Evolutionary conservation across 2,113 vertebrate species (phyloP).

Genomic region (Colistium nudipinnis): DNA sequence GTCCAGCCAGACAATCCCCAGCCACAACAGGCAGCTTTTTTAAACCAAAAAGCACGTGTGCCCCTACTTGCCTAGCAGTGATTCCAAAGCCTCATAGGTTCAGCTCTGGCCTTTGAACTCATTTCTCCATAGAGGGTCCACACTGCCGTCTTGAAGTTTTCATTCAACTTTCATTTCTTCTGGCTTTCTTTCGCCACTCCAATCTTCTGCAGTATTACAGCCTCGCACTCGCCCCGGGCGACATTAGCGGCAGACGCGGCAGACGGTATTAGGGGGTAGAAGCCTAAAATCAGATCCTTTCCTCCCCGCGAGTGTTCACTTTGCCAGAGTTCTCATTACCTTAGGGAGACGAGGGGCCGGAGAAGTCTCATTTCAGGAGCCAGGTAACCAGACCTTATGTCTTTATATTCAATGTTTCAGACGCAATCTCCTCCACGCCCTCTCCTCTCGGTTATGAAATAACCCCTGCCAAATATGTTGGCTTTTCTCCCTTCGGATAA

Average conservation of each 20-base stretch:
- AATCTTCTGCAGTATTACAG: slow-evolving; percentile 64
- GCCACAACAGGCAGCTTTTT: not conserved
- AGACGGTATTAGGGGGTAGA: slow-evolving; percentile 73
- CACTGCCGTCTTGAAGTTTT: slow-evolving; percentile 63
- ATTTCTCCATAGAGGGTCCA: slow-evolving; percentile 42
- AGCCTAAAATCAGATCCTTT: slow-evolving; percentile 69
- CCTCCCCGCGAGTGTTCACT: slow-evolving; percentile 69
- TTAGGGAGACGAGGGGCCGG: slow-evolving; percentile 55
- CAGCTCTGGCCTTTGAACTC: not conserved
- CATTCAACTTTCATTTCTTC: slow-evolving; percentile 55
- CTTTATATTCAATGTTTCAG: slow-evolving; percentile 75
- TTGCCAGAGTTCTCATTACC: slow-evolving; percentile 74
- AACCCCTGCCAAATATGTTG: slow-evolving; percentile 75
- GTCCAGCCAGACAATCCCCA: not conserved
- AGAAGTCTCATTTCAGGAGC: slow-evolving; percentile 71
- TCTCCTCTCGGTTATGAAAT: slow-evolving; percentile 73
- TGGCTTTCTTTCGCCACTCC: slow-evolving; percentile 41
- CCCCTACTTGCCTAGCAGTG: not conserved
- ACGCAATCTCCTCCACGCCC: slow-evolving; percentile 69
- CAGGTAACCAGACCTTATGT: slow-evolving; percentile 57
- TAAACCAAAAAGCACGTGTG: not conserved
- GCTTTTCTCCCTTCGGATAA: slow-evolving; percentile 82
- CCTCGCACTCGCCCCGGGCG: slow-evolving; percentile 58
- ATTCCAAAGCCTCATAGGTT: slow-evolving; percentile 23
- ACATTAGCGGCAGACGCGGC: slow-evolving; percentile 71